phyloP scores from a whole-genome alignment of 2,113 vertebrate genomes.

The Centropus unirufus region DNA sequence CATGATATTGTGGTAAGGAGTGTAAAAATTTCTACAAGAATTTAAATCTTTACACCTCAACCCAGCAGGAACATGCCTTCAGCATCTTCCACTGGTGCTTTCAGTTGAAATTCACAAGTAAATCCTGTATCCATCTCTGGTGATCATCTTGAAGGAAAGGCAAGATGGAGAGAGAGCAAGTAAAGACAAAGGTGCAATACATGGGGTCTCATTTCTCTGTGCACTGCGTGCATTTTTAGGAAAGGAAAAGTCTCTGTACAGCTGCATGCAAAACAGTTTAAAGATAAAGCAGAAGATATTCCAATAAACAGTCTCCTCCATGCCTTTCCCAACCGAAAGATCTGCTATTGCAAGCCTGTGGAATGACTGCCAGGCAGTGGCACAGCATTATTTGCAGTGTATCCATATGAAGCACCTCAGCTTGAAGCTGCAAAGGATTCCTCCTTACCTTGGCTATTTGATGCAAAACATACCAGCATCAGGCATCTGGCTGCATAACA shows the following conservation, averaged over 20 bases:
- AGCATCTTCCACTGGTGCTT: neutral
- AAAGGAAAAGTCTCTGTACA: neutral
- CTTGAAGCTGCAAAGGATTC: neutral
- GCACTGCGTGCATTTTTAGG: neutral
- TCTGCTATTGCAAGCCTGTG: accelerated
- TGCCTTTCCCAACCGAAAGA: neutral
- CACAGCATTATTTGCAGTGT: neutral
- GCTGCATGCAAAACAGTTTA: neutral
- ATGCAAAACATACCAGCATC: neutral
- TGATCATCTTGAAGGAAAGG: neutral
- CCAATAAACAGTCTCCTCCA: neutral
- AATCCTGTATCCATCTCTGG: neutral
- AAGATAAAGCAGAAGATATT: neutral
- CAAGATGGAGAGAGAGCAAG: neutral
- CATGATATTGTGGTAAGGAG: neutral
- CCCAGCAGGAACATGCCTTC: neutral
- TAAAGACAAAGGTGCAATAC: neutral
- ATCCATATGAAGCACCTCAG: neutral
- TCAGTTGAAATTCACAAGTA: neutral
- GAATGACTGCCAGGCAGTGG: neutral
- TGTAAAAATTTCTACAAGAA: neutral
- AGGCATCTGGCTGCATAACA: neutral
- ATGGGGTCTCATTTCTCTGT: neutral
- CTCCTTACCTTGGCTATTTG: neutral
- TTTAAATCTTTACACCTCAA: neutral